Percentiles rank a stretch among this genome's conserved stretches.
Conservation (phyloP, 2,113 vertebrate species). For the Gymnarchus niloticus region DNA sequence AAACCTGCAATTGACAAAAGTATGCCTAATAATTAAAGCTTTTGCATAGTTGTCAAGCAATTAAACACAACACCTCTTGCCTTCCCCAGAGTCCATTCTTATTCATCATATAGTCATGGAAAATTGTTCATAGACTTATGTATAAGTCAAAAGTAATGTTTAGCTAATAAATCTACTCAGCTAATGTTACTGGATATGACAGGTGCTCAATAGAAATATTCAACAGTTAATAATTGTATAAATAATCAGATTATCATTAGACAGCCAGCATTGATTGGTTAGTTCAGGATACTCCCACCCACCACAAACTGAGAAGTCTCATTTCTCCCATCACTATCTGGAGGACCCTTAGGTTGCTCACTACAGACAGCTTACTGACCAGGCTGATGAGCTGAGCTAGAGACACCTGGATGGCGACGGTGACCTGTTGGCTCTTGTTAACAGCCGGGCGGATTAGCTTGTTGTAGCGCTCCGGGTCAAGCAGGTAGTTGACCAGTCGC, state of each 20-base stretch:
- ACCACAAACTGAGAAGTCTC: no score
- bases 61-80: neutral
- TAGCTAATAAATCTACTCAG: neutral
- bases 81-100: neutral
- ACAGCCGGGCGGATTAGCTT: constrained; percentile 68
- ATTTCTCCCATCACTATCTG: no score
- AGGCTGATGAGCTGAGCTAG: constrained; percentile 71
- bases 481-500: constrained; percentile 59
- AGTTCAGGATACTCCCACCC: no score
- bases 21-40: neutral
- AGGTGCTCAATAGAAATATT: neutral
- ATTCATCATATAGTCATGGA: neutral
- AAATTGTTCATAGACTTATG: neutral
- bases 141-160: neutral
- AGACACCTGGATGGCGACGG: constrained; percentile 68
- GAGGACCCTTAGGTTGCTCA: neutral
- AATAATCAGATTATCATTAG: no score
- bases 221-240: neutral
- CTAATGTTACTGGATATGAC: neutral
- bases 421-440: constrained; percentile 70
- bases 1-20: neutral
- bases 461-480: constrained; percentile 67
- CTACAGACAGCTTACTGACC: constrained; percentile 44
- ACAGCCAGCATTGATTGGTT: no score
- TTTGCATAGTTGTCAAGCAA: neutral